phyloP scores from a whole-genome alignment of 2,797 vertebrate species.

The Cygnus olor region DNA sequence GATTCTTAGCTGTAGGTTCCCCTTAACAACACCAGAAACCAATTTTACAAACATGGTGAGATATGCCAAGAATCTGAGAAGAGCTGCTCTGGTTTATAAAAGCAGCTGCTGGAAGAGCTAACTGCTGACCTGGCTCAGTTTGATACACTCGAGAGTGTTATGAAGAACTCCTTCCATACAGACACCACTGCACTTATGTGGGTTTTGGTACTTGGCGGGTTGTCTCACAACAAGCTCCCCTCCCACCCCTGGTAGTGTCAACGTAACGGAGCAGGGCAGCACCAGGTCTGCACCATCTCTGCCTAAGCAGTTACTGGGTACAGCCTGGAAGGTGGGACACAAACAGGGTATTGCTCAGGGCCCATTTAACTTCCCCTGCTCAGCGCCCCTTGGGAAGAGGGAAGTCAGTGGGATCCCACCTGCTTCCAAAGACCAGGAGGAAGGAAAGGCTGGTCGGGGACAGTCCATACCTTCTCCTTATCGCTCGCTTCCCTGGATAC shows the following conservation, averaged over 20 bases:
- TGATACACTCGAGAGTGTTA: not conserved
- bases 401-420: not conserved
- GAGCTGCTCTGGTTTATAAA: not conserved
- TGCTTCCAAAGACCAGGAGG: not conserved
- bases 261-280: not conserved
- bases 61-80: not conserved
- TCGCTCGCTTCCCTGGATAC: slow-evolving; percentile 95
- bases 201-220: not conserved
- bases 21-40: not conserved
- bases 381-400: not conserved
- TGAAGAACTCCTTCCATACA: not conserved
- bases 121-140: not conserved
- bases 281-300: not conserved
- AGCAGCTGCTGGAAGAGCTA: not conserved
- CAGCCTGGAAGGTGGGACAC: not conserved
- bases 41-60: not conserved
- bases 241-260: not conserved
- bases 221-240: not conserved
- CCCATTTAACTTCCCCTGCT: not conserved
- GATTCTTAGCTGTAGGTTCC: not conserved
- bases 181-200: not conserved
- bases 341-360: not conserved
- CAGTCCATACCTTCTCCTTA: slow-evolving; percentile 89
- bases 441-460: not conserved
- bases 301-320: not conserved